A percentile compares a stretch with the other conserved stretches of the same genome.
Conservation (phyloP, 2,797 vertebrate genomes). For the Hypotaenidia philippensis region DNA sequence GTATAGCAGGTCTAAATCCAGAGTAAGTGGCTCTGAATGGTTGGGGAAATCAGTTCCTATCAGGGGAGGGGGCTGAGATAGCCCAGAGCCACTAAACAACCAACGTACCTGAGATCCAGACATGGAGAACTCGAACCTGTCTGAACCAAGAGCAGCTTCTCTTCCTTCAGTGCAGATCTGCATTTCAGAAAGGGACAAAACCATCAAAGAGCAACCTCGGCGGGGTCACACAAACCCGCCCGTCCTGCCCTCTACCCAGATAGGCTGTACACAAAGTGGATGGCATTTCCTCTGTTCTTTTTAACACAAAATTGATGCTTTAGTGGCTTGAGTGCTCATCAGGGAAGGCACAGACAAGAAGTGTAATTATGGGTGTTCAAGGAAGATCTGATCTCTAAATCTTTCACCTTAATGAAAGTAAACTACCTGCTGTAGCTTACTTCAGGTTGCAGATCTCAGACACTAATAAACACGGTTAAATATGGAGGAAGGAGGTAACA, state of each 20-base stretch:
- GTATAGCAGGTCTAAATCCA: not conserved
- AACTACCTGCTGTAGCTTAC: not conserved
- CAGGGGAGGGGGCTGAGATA: not conserved
- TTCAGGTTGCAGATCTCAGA: not conserved
- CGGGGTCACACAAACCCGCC: not conserved
- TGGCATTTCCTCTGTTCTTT: not conserved
- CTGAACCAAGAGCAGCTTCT: conserved; percentile 90
- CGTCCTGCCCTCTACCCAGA: too few relatives aligned
- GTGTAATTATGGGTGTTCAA: rapidly evolving
- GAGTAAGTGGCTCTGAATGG: rapidly evolving
- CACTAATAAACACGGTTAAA: too few relatives aligned
- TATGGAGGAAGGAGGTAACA: rapidly evolving
- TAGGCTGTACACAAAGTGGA: too few relatives aligned
- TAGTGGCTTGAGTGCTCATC: not conserved
- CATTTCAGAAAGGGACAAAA: not conserved
- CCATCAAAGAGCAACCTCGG: not conserved
- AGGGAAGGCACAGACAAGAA: not conserved
- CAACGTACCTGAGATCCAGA: conserved; percentile 91
- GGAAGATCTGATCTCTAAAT: not conserved
- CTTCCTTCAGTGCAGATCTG: conserved; percentile 88
- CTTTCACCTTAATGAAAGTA: not conserved
- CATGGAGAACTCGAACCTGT: conserved; percentile 97
- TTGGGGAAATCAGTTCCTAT: rapidly evolving
- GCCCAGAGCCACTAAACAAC: not conserved
- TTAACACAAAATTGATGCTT: not conserved